These are phyloP conservation scores for Tupaia tana DNA, from an alignment of 2,113 vertebrate genomes.

Conservation along the genomic window DNA sequence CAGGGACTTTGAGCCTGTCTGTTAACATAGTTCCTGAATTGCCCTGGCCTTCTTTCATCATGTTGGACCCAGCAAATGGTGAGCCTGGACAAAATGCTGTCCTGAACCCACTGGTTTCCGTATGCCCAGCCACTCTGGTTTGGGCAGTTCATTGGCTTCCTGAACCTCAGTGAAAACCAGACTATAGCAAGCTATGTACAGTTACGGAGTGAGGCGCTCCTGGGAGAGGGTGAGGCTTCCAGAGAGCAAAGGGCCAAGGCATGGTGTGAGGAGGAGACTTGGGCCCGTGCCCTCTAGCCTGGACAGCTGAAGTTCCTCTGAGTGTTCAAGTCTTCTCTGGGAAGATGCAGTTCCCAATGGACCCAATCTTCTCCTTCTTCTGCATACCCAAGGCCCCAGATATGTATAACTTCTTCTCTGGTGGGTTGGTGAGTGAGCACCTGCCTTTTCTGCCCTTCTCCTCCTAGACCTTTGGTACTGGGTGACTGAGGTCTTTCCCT, in stretches of 20 bases:
- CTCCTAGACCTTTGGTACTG: not conserved
- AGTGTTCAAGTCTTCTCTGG: not conserved
- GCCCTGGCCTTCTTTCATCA: not conserved
- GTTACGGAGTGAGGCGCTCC: constrained; percentile 71
- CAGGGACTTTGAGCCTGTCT: not conserved
- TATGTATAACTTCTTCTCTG: constrained; percentile 84
- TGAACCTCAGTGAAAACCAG: constrained; percentile 89
- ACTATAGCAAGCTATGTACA: constrained; percentile 88
- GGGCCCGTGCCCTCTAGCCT: not conserved
- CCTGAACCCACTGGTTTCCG: constrained; percentile 86
- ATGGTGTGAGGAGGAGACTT: not conserved
- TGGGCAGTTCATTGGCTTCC: constrained; percentile 83
- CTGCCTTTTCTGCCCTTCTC: not conserved
- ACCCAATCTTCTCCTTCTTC: not conserved
- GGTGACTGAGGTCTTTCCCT: not conserved
- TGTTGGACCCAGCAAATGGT: constrained; percentile 87
- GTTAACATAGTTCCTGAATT: not conserved
- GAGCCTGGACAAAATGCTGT: constrained; percentile 81
- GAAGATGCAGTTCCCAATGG: not conserved
- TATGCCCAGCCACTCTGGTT: constrained; percentile 87
- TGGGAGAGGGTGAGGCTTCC: not conserved
- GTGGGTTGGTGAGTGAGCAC: constrained; percentile 89
- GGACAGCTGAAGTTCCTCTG: not conserved
- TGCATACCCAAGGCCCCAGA: constrained; percentile 89
- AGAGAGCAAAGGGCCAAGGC: not conserved